Percentiles rank a stretch among this genome's conserved stretches.
These are phyloP conservation scores for Schlechtendalia chinensis DNA, from an alignment of 1,140 invertebrate species.

Conservation along the genomic window DNA sequence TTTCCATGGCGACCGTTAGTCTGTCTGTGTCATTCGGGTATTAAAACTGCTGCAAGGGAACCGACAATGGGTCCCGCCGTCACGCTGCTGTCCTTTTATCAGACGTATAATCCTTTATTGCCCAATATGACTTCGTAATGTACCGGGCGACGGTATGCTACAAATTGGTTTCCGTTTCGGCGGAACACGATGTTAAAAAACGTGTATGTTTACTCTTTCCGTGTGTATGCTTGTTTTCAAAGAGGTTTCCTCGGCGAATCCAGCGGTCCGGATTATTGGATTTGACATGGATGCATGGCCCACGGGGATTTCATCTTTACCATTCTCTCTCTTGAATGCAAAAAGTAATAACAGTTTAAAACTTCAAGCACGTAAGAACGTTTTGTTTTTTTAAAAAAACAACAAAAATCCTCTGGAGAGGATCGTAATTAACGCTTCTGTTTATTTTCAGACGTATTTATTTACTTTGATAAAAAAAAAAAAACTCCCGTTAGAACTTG, in stretches of 20 bases:
- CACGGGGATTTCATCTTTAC: constrained; percentile 34
- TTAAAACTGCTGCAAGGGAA: constrained; percentile 25
- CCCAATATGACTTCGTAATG: constrained; percentile 32
- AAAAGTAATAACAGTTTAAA: constrained; percentile 41
- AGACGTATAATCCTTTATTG: constrained; percentile 46
- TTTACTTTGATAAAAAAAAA: constrained; percentile 3
- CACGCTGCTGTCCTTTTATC: constrained; percentile 29
- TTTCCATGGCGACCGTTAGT: constrained; percentile 38
- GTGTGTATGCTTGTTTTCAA: background rate
- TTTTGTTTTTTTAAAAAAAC: constrained; percentile 11
- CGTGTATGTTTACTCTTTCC: constrained; percentile 5
- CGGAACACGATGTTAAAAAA: background rate
- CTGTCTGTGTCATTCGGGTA: constrained; percentile 44
- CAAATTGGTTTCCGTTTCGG: constrained; percentile 28
- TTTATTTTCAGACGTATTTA: background rate
- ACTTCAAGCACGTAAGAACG: constrained; percentile 15
- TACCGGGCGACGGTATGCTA: background rate
- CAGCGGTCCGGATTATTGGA: constrained; percentile 30
- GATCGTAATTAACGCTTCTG: background rate
- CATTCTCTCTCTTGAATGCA: background rate
- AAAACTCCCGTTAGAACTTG: background rate
- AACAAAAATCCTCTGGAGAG: background rate
- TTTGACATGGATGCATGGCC: constrained; percentile 41
- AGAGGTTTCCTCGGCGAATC: constrained; percentile 9
- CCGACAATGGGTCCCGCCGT: constrained; percentile 19